These are phyloP conservation scores for Polietes domitor DNA, from an alignment of 2,888 invertebrate genomes.

Conservation along the genomic window DNA sequence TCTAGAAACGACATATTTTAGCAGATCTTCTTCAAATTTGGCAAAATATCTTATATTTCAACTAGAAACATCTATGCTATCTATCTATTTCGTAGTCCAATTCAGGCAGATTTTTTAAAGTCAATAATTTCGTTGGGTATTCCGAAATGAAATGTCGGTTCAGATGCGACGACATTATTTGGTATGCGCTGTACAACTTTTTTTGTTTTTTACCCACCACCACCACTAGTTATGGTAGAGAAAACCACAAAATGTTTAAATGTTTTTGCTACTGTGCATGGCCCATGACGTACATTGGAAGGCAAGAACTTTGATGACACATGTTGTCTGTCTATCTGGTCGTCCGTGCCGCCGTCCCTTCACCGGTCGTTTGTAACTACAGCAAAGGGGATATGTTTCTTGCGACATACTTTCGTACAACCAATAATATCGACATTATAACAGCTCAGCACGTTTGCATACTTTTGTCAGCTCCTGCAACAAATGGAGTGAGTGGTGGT, in stretches of 20 bases:
- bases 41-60: no score
- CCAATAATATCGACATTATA: constrained; percentile 46
- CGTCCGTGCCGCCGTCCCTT: not conserved
- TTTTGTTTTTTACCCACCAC: not conserved
- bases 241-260: constrained; percentile 66
- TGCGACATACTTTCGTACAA: not conserved
- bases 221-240: constrained; percentile 1
- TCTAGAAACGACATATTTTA: no score
- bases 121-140: constrained; percentile 32
- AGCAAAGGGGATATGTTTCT: not conserved
- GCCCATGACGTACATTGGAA: not conserved
- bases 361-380: no score
- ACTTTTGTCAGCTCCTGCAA: constrained; percentile 38
- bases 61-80: no score
- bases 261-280: constrained; percentile 65
- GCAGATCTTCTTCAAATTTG: no score
- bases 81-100: constrained; percentile 28
- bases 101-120: no score
- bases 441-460: constrained; percentile 58
- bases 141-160: no score
- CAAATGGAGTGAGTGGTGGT: constrained; percentile 6
- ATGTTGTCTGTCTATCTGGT: constrained; percentile 45
- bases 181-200: constrained; percentile 14
- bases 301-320: constrained; percentile 56
- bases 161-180: constrained; percentile 24